Percentiles rank a stretch among this genome's conserved stretches.
These are phyloP conservation scores for Hyphantria cunea DNA, from an alignment of 1,140 invertebrate genomes.

Conservation along the genomic window DNA sequence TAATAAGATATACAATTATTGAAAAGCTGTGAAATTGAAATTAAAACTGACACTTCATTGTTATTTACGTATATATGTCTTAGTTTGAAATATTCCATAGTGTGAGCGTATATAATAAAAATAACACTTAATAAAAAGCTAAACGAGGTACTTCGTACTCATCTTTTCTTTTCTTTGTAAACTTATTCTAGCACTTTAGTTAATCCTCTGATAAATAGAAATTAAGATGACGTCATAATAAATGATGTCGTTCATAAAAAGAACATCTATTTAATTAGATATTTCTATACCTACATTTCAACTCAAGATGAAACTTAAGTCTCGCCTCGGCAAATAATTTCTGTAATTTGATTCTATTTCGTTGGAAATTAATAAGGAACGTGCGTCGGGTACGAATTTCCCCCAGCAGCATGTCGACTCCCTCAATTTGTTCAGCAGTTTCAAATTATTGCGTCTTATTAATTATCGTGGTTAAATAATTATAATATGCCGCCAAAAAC, in stretches of 20 bases:
- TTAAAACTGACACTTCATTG: too few relatives aligned
- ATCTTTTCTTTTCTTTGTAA: too few relatives aligned
- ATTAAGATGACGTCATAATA: neutral
- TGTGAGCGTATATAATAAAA: too few relatives aligned
- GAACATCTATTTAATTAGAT: slow-evolving; percentile 9
- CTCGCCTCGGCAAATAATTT: slow-evolving; percentile 38
- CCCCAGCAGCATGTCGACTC: slow-evolving; percentile 43
- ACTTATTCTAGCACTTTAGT: too few relatives aligned
- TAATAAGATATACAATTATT: too few relatives aligned
- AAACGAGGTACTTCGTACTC: too few relatives aligned
- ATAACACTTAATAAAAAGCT: too few relatives aligned
- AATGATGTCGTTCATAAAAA: slow-evolving; percentile 1
- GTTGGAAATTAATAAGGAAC: slow-evolving; percentile 53
- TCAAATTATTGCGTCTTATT: slow-evolving; percentile 54
- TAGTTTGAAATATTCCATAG: too few relatives aligned
- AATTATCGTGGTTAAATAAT: slow-evolving; percentile 51
- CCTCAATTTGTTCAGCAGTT: slow-evolving; percentile 38
- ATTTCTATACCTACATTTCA: neutral
- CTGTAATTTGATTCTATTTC: slow-evolving; percentile 40
- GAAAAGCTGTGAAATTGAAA: too few relatives aligned
- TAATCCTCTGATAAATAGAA: too few relatives aligned
- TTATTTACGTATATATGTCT: too few relatives aligned
- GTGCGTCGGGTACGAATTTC: slow-evolving; percentile 38
- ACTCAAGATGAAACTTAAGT: slow-evolving; percentile 28
- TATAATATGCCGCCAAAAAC: slow-evolving; percentile 30